Conservation (phyloP, 1,140 invertebrate genomes). For the Hycleus phaleratus region DNA sequence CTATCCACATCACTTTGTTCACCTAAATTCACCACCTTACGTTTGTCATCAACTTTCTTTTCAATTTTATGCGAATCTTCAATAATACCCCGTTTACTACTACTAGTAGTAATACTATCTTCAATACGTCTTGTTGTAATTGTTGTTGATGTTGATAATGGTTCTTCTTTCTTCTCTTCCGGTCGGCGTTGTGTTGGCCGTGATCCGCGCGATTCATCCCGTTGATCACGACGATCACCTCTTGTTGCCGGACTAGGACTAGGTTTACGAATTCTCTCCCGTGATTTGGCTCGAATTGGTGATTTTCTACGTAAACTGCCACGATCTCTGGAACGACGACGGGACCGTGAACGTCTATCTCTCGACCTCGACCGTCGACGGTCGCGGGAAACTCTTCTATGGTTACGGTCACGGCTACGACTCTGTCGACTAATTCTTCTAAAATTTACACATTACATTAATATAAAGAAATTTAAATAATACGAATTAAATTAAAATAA, state of each 20-base stretch:
- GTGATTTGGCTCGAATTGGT: slow-evolving; percentile 24
- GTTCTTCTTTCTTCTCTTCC: slow-evolving; percentile 30
- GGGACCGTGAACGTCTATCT: slow-evolving; percentile 34
- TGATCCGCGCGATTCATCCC: slow-evolving; percentile 17
- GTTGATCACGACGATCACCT: slow-evolving; percentile 17
- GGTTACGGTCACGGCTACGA: slow-evolving; percentile 29
- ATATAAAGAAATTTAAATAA: background rate
- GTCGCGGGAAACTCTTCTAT: slow-evolving; percentile 26
- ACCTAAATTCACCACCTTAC: slow-evolving; percentile 14
- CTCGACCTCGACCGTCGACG: slow-evolving; percentile 29
- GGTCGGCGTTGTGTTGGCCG: slow-evolving; percentile 21
- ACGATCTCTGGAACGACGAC: slow-evolving; percentile 30
- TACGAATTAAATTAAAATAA: background rate
- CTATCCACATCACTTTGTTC: slow-evolving; percentile 11
- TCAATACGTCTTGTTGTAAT: slow-evolving; percentile 4
- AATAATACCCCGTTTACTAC: slow-evolving; percentile 27
- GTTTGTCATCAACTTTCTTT: slow-evolving; percentile 31
- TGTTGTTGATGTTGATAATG: too few relatives aligned
- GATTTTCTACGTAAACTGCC: slow-evolving; percentile 29
- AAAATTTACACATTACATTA: slow-evolving; percentile 5
- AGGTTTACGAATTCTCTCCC: slow-evolving; percentile 24
- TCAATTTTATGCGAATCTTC: slow-evolving; percentile 19
- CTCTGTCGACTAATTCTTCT: slow-evolving; percentile 29
- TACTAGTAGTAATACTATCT: background rate
- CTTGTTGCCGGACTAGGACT: slow-evolving; percentile 29